These are phyloP conservation scores for Python bivittatus DNA, from an alignment of 2,113 vertebrate species.

Conservation along the genomic window DNA sequence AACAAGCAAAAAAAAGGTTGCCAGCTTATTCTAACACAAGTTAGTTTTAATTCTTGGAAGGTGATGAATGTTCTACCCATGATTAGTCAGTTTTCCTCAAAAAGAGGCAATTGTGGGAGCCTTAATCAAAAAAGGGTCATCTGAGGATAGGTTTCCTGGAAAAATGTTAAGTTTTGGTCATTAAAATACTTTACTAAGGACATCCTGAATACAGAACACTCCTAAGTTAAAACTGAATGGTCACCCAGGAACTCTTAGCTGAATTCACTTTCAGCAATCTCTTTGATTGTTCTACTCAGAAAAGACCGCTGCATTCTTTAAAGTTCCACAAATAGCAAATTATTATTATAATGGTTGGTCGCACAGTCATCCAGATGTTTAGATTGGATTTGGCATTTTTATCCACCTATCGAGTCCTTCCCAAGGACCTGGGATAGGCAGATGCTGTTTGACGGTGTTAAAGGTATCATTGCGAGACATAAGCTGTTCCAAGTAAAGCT, in stretches of 20 bases:
- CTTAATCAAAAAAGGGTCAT: not conserved
- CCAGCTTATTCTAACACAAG: not conserved
- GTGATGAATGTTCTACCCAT: not conserved
- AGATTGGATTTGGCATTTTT: not conserved
- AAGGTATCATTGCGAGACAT: not conserved
- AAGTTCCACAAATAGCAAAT: not conserved
- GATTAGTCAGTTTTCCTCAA: not conserved
- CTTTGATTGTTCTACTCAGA: not conserved
- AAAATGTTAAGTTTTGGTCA: not conserved
- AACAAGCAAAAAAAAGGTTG: not conserved
- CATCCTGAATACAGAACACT: not conserved
- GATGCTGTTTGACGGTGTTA: not conserved
- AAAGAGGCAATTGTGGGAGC: not conserved
- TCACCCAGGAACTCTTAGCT: not conserved
- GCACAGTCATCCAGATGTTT: not conserved
- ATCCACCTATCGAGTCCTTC: not conserved
- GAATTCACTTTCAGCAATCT: not conserved
- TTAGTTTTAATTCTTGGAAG: not conserved
- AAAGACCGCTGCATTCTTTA: not conserved
- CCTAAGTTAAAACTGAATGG: not conserved
- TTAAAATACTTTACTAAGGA: not conserved
- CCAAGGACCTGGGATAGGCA: not conserved
- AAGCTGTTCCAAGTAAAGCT: too few species aligned
- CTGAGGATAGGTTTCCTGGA: not conserved
- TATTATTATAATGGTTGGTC: not conserved